Percentiles rank a stretch among this genome's conserved stretches.
phyloP scores from a whole-genome alignment of 2,888 invertebrate species.

The Belgica antarctica region DNA sequence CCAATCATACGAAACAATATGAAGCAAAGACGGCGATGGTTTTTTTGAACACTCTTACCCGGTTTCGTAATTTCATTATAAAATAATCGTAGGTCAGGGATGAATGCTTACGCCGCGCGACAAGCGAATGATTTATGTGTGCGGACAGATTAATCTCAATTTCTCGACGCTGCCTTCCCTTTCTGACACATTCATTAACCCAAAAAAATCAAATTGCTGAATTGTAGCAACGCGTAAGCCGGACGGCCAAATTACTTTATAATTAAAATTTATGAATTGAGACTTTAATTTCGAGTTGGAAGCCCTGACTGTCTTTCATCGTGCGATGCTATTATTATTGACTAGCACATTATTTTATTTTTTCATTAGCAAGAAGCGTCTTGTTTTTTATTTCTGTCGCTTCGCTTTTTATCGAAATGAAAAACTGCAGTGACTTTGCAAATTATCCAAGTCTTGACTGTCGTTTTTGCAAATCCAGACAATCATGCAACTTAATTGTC shows the following conservation, averaged over 20 bases:
- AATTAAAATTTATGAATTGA: constrained; percentile 33
- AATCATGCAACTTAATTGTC: constrained; percentile 5
- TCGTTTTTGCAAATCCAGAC: background rate
- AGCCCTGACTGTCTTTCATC: constrained; percentile 23
- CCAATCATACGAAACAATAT: background rate
- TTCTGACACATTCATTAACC: constrained; percentile 42
- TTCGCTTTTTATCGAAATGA: background rate
- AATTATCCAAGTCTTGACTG: background rate
- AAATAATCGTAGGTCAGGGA: constrained; percentile 40
- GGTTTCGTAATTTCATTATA: background rate
- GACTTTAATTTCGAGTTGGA: too few species aligned
- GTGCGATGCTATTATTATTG: constrained; percentile 37
- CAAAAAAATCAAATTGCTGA: background rate
- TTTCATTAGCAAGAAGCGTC: constrained; percentile 37
- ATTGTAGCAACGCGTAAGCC: background rate
- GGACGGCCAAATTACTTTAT: constrained; percentile 3
- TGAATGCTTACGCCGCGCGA: background rate
- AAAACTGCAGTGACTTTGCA: background rate
- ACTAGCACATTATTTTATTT: constrained; percentile 36
- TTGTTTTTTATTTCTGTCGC: background rate
- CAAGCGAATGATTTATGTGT: constrained; percentile 40
- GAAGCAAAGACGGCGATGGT: too few species aligned
- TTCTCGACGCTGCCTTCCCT: background rate
- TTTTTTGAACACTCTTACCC: background rate
- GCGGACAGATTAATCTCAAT: constrained; percentile 37